A percentile compares a stretch with the other conserved stretches of the same genome.
phyloP scores from a whole-genome alignment of 2,113 vertebrate genomes.

The Martes martes region DNA sequence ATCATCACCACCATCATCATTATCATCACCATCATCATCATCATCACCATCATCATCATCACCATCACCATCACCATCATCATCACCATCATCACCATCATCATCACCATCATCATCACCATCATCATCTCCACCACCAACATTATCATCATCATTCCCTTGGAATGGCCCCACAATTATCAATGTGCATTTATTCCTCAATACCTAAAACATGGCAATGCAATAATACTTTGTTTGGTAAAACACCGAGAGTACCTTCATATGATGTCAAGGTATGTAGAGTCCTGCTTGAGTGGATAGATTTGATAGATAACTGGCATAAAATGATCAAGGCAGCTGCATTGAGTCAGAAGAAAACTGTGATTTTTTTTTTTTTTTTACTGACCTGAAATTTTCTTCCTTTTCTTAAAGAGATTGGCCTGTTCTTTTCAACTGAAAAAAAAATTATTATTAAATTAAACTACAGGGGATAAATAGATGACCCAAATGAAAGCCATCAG shows the following conservation, averaged over 20 bases:
- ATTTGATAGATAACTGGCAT: slow-evolving; percentile 56
- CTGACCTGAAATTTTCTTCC: not conserved
- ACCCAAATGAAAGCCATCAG: not conserved
- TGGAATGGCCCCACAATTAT: not conserved
- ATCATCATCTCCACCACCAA: not conserved
- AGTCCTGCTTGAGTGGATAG: slow-evolving; percentile 56
- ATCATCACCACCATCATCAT: fast-evolving
- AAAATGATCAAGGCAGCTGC: not conserved
- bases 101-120: fast-evolving
- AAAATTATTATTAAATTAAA: not conserved
- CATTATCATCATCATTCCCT: not conserved
- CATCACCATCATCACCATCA: not conserved
- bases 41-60: fast-evolving
- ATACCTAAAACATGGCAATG: slow-evolving; percentile 46
- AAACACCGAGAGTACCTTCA: slow-evolving; percentile 15
- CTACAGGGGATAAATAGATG: not conserved
- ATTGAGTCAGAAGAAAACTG: slow-evolving; percentile 29
- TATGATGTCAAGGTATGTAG: slow-evolving; percentile 8
- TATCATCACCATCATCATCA: fast-evolving
- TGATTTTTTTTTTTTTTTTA: not conserved
- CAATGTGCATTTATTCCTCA: slow-evolving; percentile 10
- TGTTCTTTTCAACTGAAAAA: not conserved
- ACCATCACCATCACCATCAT: fast-evolving
- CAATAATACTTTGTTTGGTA: slow-evolving; percentile 34
- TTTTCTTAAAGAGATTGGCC: not conserved